Evolutionary conservation across 1,140 invertebrate genomes (phyloP).

Genomic region (Asbolus verrucosus): DNA sequence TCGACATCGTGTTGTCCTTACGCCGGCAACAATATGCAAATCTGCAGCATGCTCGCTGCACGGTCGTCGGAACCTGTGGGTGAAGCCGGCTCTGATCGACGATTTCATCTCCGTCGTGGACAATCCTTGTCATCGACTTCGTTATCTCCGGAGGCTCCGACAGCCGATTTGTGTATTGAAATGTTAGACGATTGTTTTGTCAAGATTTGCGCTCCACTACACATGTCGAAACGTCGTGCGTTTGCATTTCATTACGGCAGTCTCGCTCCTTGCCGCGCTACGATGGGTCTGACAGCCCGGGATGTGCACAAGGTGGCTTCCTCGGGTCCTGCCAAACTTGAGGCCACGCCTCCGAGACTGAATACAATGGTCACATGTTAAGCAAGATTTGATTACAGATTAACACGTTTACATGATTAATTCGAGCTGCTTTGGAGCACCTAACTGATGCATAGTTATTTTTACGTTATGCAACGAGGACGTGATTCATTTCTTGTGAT

Average conservation of each 20-base stretch:
- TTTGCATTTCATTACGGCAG: slow-evolving; percentile 19
- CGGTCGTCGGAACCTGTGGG: not conserved
- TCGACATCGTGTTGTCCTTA: slow-evolving; percentile 17
- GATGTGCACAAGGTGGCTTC: too few relatives aligned
- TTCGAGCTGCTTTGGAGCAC: too few relatives aligned
- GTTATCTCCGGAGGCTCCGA: slow-evolving; percentile 15
- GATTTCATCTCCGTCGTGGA: slow-evolving; percentile 22
- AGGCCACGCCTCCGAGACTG: too few relatives aligned
- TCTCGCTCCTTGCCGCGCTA: not conserved
- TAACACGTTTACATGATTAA: too few relatives aligned
- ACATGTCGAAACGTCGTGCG: slow-evolving; percentile 13
- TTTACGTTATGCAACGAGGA: too few relatives aligned
- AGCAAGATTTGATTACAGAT: too few relatives aligned
- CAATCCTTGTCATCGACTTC: slow-evolving; percentile 31
- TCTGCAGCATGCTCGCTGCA: not conserved
- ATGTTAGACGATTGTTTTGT: slow-evolving; percentile 38
- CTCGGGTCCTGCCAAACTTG: too few relatives aligned
- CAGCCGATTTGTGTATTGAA: slow-evolving; percentile 33
- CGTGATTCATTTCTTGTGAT: too few relatives aligned
- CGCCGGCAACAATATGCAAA: slow-evolving; percentile 8
- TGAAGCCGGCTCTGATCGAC: not conserved
- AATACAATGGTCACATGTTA: too few relatives aligned
- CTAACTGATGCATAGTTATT: too few relatives aligned
- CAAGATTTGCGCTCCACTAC: slow-evolving; percentile 31
- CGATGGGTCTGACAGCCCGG: not conserved